Conservation (phyloP, 2,888 invertebrate genomes). For the Trachelus troglodyta region DNA sequence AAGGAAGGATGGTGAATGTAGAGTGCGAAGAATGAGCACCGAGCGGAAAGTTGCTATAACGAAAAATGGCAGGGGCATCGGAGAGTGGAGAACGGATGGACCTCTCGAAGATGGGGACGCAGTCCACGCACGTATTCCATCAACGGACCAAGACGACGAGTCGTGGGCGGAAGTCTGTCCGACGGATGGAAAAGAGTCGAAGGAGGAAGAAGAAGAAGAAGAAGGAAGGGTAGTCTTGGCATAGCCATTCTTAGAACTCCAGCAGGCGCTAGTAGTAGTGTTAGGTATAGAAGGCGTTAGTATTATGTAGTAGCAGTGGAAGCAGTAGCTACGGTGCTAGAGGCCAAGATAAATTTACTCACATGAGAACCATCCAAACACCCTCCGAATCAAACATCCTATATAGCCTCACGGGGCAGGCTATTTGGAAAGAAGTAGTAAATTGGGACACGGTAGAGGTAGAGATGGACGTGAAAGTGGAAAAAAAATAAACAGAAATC, state of each 20-base stretch:
- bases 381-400: constrained; percentile 25
- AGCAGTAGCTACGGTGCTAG: constrained; percentile 18
- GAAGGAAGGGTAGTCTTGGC: neutral
- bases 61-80: constrained; percentile 18
- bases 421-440: neutral
- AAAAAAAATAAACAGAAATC: neutral
- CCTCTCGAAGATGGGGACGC: constrained; percentile 17
- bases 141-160: constrained; percentile 11
- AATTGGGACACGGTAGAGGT: neutral
- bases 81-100: constrained; percentile 10
- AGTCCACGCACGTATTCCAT: constrained; percentile 57
- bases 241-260: neutral
- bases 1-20: neutral
- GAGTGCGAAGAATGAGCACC: neutral
- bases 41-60: constrained; percentile 7
- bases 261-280: neutral
- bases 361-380: constrained; percentile 25
- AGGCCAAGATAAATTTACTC: constrained; percentile 49
- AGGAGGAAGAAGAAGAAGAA: neutral
- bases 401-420: neutral
- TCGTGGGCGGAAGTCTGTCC: constrained; percentile 15
- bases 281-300: too few relatives aligned
- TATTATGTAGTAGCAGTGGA: neutral
- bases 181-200: constrained; percentile 6
- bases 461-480: neutral